These are phyloP conservation scores for Amblyteles armatorius DNA, from an alignment of 2,888 invertebrate genomes.

Conservation along the genomic window DNA sequence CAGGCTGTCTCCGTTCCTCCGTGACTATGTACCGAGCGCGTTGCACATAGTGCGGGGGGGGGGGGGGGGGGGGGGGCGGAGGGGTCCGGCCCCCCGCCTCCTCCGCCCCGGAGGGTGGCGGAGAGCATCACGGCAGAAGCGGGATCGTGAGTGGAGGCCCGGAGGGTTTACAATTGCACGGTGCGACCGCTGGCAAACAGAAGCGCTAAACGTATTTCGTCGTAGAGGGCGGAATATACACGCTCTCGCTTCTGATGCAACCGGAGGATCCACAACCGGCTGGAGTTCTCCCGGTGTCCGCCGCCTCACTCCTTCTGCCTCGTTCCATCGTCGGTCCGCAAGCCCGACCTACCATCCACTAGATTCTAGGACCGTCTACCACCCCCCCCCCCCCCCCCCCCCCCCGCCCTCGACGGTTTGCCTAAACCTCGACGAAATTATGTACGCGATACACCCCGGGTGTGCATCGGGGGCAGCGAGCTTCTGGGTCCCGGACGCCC, in stretches of 20 bases:
- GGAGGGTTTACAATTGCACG: conserved; percentile 64
- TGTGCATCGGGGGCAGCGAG: background rate
- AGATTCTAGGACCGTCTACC: background rate
- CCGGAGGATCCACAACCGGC: conserved; percentile 26
- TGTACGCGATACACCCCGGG: conserved; percentile 64
- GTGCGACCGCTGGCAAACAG: conserved; percentile 61
- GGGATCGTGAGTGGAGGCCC: conserved; percentile 44
- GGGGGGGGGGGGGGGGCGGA: background rate
- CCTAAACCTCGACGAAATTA: conserved; percentile 66
- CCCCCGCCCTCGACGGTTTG: conserved; percentile 46
- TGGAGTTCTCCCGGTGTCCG: conserved; percentile 34
- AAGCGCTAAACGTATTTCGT: conserved; percentile 68
- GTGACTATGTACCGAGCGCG: background rate
- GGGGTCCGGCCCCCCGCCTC: conserved; percentile 19
- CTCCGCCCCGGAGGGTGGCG: conserved; percentile 7
- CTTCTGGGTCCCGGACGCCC: background rate
- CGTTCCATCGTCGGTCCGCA: background rate
- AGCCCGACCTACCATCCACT: background rate
- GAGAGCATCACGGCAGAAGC: conserved; percentile 22
- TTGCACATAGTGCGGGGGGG: no score
- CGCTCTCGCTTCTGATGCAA: conserved; percentile 39
- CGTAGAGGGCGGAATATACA: conserved; percentile 62
- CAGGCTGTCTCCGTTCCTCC: conserved; percentile 36
- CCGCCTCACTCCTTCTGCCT: background rate
- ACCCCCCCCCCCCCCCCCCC: conserved; percentile 20